Percentiles rank a stretch among this genome's conserved stretches.
These are phyloP conservation scores for Nipponacmea schrenckii DNA, from an alignment of 2,888 invertebrate species.

Conservation along the genomic window DNA sequence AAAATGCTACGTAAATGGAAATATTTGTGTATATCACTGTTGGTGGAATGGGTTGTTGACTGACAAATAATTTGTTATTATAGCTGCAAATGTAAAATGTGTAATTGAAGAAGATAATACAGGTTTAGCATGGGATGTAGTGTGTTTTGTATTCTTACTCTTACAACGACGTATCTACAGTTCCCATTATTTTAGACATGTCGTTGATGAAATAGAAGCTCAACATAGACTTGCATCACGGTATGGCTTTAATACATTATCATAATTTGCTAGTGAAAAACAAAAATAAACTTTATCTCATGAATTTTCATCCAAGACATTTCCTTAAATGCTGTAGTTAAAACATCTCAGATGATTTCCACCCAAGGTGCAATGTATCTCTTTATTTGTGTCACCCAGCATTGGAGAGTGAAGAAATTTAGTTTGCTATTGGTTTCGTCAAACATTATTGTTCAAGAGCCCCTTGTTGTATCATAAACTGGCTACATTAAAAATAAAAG, in stretches of 20 bases:
- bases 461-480: no score
- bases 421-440: no score
- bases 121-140: conserved; percentile 88
- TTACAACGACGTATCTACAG: conserved; percentile 91
- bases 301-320: no score
- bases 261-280: background rate
- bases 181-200: conserved; percentile 96
- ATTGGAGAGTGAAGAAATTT: no score
- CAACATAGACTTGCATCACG: conserved; percentile 93
- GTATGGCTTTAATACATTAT: conserved; percentile 61
- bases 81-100: conserved; percentile 28
- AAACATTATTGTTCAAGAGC: no score
- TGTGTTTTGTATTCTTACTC: conserved; percentile 93
- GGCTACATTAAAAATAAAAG: no score
- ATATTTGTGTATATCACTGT: background rate
- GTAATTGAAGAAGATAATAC: conserved; percentile 77
- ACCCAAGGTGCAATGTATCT: no score
- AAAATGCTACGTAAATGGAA: background rate
- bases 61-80: background rate
- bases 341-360: no score
- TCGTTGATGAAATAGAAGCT: conserved; percentile 94
- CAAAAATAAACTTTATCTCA: background rate
- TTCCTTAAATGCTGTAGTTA: no score
- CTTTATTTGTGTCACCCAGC: no score
- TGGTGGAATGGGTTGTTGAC: background rate